Evolutionary conservation across 2,797 vertebrate species (phyloP).

Genomic region (Arctocebus calabarensis): DNA sequence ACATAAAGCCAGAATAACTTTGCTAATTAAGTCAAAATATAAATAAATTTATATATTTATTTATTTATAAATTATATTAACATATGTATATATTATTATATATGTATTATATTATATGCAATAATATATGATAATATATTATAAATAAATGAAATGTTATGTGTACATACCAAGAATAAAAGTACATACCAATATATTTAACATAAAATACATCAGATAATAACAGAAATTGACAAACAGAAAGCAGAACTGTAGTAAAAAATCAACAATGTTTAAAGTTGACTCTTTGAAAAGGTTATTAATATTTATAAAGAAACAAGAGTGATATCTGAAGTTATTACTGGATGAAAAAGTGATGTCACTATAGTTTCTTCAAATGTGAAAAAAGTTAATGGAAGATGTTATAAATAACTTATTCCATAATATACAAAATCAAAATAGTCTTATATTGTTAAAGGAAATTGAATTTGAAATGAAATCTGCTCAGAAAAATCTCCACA

Average conservation of each 20-base stretch:
- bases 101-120: no score
- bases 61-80: no score
- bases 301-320: not conserved
- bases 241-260: not conserved
- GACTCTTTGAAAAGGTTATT: not conserved
- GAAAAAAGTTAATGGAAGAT: not conserved
- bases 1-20: no score
- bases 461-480: not conserved
- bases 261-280: not conserved
- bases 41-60: not conserved
- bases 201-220: not conserved
- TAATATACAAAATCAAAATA: not conserved
- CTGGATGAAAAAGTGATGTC: not conserved
- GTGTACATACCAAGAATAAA: not conserved
- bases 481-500: not conserved
- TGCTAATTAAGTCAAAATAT: no score
- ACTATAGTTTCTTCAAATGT: not conserved
- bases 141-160: not conserved
- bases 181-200: not conserved
- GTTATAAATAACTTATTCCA: not conserved
- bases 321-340: not conserved
- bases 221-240: not conserved
- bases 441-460: not conserved
- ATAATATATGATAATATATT: not conserved
- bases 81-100: no score